Percentiles rank a stretch among this genome's conserved stretches.
Conservation (phyloP, 2,113 vertebrate genomes). For the Neodon shergylaensis region DNA sequence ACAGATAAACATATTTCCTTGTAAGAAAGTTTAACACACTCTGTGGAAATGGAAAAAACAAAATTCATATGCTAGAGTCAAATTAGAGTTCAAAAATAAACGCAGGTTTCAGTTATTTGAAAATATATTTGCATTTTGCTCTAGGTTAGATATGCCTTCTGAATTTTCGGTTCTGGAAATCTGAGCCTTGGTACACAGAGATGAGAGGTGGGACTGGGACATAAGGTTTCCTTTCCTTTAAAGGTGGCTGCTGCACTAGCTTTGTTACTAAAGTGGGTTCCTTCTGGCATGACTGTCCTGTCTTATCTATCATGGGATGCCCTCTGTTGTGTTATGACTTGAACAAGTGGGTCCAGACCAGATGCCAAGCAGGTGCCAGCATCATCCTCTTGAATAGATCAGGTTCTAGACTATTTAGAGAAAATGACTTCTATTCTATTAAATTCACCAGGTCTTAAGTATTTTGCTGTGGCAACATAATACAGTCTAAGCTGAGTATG, state of each 20-base stretch:
- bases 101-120: constrained; percentile 45
- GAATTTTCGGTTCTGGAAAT: not conserved
- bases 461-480: not conserved
- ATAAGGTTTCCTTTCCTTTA: not conserved
- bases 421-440: not conserved
- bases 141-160: not conserved
- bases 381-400: not conserved
- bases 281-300: not conserved
- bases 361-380: not conserved
- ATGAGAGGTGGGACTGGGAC: not conserved
- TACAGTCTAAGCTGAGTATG: not conserved
- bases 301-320: not conserved
- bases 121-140: not conserved
- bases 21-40: constrained; percentile 24
- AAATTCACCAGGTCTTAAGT: not conserved
- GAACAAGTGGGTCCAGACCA: not conserved
- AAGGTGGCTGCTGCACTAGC: not conserved
- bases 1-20: constrained; percentile 31
- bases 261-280: not conserved
- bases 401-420: not conserved
- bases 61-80: not conserved
- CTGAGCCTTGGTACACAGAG: not conserved
- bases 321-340: not conserved
- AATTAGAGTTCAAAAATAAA: constrained; percentile 42
- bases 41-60: constrained; percentile 17